Evolutionary conservation across 2,797 vertebrate genomes (phyloP).

Genomic region (Coregonus suidteri): DNA sequence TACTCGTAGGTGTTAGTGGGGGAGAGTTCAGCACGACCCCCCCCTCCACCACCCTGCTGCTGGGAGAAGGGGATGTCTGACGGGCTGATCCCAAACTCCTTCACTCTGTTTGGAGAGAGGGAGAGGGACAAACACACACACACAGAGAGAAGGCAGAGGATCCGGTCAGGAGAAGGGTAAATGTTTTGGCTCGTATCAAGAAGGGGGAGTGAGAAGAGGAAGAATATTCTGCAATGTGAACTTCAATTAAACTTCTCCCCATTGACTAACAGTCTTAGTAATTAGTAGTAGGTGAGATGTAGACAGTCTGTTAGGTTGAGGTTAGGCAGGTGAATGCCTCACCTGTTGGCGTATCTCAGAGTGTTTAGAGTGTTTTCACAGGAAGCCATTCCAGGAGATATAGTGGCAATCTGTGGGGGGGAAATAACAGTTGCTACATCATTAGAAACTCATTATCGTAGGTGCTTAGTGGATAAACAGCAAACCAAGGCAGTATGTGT

Average conservation of each 20-base stretch:
- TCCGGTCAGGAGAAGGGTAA: not conserved
- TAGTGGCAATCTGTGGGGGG: conserved; percentile 87
- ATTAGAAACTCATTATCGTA: not conserved
- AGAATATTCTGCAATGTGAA: conserved; percentile 38
- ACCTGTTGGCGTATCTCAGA: conserved; percentile 98
- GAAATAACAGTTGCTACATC: not conserved
- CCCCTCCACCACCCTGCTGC: conserved; percentile 85
- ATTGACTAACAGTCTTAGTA: not conserved
- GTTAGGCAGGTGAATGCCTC: conserved; percentile 37
- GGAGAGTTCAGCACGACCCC: conserved; percentile 89
- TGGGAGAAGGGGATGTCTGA: conserved; percentile 92
- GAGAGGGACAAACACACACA: conserved; percentile 60
- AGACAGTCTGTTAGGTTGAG: not conserved
- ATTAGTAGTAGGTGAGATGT: not conserved
- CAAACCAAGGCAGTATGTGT: too few relatives aligned
- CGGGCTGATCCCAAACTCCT: conserved; percentile 98
- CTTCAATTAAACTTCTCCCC: not conserved
- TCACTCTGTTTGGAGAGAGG: conserved; percentile 80
- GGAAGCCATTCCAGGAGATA: conserved; percentile 97
- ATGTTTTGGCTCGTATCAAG: conserved; percentile 4
- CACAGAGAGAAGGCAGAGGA: conserved; percentile 75
- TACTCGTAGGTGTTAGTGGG: conserved; percentile 94
- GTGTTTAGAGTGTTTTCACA: conserved; percentile 99
- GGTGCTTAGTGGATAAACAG: too few relatives aligned
- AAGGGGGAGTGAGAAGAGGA: conserved; percentile 10